Conservation (phyloP, 2,888 invertebrate species). For the Aethes cnicana region DNA sequence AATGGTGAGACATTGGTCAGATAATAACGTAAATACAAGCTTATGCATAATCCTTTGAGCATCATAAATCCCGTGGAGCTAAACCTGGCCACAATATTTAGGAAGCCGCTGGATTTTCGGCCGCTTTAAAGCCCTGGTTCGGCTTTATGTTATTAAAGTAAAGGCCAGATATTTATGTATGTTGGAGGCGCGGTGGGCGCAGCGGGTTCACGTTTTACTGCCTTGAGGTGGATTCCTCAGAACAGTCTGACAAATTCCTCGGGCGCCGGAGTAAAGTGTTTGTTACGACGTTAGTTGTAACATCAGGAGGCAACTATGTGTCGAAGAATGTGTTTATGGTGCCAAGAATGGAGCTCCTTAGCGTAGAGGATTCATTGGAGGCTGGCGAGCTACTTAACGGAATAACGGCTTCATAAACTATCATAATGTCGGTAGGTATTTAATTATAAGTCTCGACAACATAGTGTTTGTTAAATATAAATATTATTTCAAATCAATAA, state of each 20-base stretch:
- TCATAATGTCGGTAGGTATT: neutral
- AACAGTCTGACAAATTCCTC: slow-evolving; percentile 68
- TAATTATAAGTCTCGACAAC: neutral
- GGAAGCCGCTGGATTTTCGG: slow-evolving; percentile 53
- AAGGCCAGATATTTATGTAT: slow-evolving; percentile 65
- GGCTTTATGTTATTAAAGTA: slow-evolving; percentile 61
- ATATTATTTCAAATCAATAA: no score
- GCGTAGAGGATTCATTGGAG: slow-evolving; percentile 43
- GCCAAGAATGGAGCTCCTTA: slow-evolving; percentile 77
- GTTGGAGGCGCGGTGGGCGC: slow-evolving; percentile 50
- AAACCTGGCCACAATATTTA: slow-evolving; percentile 62
- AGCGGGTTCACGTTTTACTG: slow-evolving; percentile 53
- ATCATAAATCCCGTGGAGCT: slow-evolving; percentile 63
- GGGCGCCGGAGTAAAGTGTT: slow-evolving; percentile 60
- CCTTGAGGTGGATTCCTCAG: slow-evolving; percentile 60
- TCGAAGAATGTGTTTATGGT: slow-evolving; percentile 80
- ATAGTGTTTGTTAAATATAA: no score
- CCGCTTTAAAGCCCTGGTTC: slow-evolving; percentile 47
- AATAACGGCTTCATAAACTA: slow-evolving; percentile 24
- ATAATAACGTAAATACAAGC: slow-evolving; percentile 41
- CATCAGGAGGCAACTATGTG: slow-evolving; percentile 75
- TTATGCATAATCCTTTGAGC: slow-evolving; percentile 58
- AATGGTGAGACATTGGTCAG: slow-evolving; percentile 47
- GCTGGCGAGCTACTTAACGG: slow-evolving; percentile 16
- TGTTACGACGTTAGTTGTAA: slow-evolving; percentile 70